Evolutionary conservation across 2,113 vertebrate genomes (phyloP).

Genomic region (Meleagris gallopavo): DNA sequence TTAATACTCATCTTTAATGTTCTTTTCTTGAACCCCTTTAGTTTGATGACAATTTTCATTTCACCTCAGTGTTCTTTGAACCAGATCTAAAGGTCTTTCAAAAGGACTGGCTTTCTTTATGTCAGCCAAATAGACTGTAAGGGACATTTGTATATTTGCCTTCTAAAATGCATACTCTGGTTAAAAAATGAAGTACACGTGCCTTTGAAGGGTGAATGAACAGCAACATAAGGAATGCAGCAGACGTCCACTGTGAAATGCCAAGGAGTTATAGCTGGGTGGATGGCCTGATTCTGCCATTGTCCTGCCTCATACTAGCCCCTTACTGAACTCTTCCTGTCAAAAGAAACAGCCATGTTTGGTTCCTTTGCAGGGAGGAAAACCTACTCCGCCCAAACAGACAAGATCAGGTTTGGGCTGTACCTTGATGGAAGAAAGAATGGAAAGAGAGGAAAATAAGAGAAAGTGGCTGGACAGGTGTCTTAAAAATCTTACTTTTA

Average conservation of each 20-base stretch:
- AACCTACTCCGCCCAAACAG: neutral
- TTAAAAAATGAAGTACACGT: neutral
- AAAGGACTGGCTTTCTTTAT: neutral
- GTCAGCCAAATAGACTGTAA: neutral
- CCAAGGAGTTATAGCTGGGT: accelerated
- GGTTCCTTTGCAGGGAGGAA: neutral
- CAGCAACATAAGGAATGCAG: neutral
- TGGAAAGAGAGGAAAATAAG: neutral
- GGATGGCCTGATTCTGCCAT: neutral
- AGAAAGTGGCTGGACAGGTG: neutral
- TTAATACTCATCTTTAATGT: neutral
- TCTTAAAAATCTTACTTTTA: neutral
- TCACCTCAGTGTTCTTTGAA: neutral
- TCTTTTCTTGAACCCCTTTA: neutral
- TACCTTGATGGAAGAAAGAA: neutral
- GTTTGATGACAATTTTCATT: neutral
- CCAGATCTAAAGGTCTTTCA: neutral
- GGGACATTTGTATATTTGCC: neutral
- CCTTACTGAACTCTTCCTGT: neutral
- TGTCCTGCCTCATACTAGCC: neutral
- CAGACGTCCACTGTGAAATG: neutral
- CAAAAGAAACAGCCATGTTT: neutral
- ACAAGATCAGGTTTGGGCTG: neutral
- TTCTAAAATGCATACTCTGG: neutral
- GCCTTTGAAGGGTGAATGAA: neutral